Conservation (phyloP, 2,888 invertebrate species). For the Lissocephala sabroskyi region DNA sequence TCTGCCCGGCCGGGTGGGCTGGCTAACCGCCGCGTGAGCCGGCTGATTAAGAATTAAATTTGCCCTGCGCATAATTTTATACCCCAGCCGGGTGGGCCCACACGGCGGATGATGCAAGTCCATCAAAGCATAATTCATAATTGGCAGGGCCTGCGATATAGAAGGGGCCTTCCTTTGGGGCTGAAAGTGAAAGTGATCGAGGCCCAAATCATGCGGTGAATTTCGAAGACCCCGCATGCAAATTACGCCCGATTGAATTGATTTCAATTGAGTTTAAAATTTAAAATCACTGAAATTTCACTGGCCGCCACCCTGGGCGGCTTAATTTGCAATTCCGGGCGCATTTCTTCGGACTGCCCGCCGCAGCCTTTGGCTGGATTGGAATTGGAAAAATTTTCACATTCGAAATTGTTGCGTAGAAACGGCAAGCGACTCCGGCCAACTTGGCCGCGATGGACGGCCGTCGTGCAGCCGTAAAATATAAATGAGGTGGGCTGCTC, state of each 20-base stretch:
- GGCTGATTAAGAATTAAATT: slow-evolving; percentile 30
- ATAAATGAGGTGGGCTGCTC: slow-evolving; percentile 32
- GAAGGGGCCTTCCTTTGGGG: slow-evolving; percentile 48
- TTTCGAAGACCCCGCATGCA: slow-evolving; percentile 34
- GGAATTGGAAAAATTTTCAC: slow-evolving; percentile 49
- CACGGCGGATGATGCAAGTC: too few species aligned
- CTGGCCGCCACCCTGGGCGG: too few species aligned
- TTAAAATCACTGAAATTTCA: slow-evolving; percentile 1
- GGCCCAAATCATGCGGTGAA: slow-evolving; percentile 36
- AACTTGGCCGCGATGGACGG: too few species aligned
- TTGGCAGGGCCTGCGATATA: slow-evolving; percentile 36
- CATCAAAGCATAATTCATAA: slow-evolving; percentile 41
- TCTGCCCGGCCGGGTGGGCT: too few species aligned
- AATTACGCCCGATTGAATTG: slow-evolving; percentile 51
- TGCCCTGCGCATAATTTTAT: slow-evolving; percentile 38
- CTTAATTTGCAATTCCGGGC: slow-evolving; percentile 51
- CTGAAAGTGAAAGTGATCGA: slow-evolving; percentile 55
- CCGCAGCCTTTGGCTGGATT: slow-evolving; percentile 3
- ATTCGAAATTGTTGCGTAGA: slow-evolving; percentile 57
- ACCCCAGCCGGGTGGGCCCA: slow-evolving; percentile 15
- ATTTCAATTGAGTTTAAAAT: slow-evolving; percentile 22
- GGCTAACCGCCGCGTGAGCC: slow-evolving; percentile 5
- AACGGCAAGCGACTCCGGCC: slow-evolving; percentile 34
- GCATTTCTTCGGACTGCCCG: slow-evolving; percentile 24
- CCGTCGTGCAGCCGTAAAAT: slow-evolving; percentile 44